These are phyloP conservation scores for zebrafish (Danio rerio) DNA, from an alignment of 2,113 vertebrate genomes.

Conservation along the genomic window GRCz12tu NC_133196.1:34957001-34957500, in stretches of 20 bases:
- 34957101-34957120: neutral
- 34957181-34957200: constrained; percentile 29
- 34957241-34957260: neutral
- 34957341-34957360: constrained; percentile 35
- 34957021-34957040: constrained; percentile 3
- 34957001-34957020: neutral
- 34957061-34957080: neutral
- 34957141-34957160: constrained; percentile 20
- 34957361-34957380: constrained; percentile 20
- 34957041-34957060: neutral
- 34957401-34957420: constrained; percentile 28
- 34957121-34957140: constrained; percentile 19
- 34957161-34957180: constrained; percentile 2
- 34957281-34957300: constrained; percentile 32
- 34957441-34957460: constrained; percentile 47
- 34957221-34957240: constrained; percentile 24
- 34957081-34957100: neutral
- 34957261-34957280: constrained; percentile 9
- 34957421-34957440: constrained; percentile 48
- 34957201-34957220: constrained; percentile 18
- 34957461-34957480: constrained; percentile 41
- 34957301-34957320: constrained; percentile 20
- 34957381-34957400: constrained; percentile 42
- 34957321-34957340: constrained; percentile 31
- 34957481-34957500: constrained; percentile 63